phyloP scores from a whole-genome alignment of 2,797 vertebrate species.

The Urocyon cinereoargenteus region DNA sequence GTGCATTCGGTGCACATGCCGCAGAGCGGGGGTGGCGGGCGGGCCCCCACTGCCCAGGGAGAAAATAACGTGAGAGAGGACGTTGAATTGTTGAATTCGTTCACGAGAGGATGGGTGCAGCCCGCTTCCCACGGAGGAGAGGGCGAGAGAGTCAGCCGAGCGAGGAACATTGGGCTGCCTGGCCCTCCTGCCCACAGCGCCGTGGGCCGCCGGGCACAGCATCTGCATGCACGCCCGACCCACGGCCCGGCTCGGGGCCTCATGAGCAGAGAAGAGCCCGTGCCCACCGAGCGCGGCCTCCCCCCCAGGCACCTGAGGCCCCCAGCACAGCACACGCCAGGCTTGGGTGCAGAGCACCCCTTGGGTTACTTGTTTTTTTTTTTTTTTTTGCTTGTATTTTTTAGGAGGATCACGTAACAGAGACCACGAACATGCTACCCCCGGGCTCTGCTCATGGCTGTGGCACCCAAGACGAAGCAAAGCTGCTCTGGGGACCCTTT shows the following conservation, averaged over 20 bases:
- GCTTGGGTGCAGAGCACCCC: background rate
- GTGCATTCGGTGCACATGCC: background rate
- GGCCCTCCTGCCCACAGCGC: background rate
- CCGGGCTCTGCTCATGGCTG: background rate
- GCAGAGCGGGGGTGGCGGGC: fast-evolving
- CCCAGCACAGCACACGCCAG: fast-evolving
- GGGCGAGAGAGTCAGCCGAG: background rate
- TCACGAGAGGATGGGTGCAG: fast-evolving
- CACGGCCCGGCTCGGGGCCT: fast-evolving
- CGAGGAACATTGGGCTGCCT: too few species aligned
- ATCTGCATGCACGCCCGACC: fast-evolving
- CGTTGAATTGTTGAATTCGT: fast-evolving
- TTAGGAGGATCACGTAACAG: fast-evolving
- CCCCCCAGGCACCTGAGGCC: fast-evolving
- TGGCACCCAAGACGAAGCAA: background rate
- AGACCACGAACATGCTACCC: background rate
- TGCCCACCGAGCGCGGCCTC: fast-evolving
- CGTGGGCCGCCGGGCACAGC: background rate
- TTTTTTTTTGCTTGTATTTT: too few species aligned
- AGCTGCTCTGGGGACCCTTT: background rate
- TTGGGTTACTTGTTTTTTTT: fast-evolving
- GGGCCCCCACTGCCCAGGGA: background rate
- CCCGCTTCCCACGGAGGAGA: background rate
- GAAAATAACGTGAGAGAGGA: background rate
- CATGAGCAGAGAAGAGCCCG: background rate